phyloP scores from a whole-genome alignment of 2,113 vertebrate species.

The Pterocles gutturalis region DNA sequence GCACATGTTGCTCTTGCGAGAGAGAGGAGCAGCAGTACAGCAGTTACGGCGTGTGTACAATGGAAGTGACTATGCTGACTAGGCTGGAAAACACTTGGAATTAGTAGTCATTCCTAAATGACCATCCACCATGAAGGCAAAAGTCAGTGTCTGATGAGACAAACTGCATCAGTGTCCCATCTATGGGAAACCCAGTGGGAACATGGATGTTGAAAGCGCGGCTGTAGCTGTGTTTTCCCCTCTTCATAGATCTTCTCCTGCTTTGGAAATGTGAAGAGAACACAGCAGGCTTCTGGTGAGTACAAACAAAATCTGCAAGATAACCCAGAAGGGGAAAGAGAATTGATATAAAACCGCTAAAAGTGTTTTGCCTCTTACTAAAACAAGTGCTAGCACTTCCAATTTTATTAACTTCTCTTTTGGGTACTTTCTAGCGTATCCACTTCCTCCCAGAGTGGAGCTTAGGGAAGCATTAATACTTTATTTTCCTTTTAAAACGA shows the following conservation, averaged over 20 bases:
- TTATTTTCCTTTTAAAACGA: neutral
- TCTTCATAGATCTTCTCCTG: neutral
- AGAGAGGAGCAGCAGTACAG: neutral
- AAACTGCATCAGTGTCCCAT: neutral
- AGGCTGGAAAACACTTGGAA: neutral
- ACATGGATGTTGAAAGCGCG: neutral
- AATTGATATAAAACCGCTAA: neutral
- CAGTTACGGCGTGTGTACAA: accelerated
- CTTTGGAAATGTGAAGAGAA: neutral
- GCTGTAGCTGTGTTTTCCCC: neutral
- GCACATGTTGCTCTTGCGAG: neutral
- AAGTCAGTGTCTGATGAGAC: neutral
- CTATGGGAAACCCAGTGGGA: accelerated
- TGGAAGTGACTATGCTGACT: neutral
- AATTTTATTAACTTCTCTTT: neutral
- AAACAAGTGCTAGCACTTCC: neutral
- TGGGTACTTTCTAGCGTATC: neutral
- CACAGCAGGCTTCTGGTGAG: neutral
- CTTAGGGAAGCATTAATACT: neutral
- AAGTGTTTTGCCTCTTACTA: neutral
- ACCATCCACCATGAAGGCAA: neutral
- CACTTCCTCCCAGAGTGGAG: neutral
- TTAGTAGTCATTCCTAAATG: neutral
- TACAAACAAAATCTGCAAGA: neutral
- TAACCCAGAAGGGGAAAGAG: neutral